Evolutionary conservation across 2,797 vertebrate species (phyloP).

Genomic region (Lagodon rhomboides): DNA sequence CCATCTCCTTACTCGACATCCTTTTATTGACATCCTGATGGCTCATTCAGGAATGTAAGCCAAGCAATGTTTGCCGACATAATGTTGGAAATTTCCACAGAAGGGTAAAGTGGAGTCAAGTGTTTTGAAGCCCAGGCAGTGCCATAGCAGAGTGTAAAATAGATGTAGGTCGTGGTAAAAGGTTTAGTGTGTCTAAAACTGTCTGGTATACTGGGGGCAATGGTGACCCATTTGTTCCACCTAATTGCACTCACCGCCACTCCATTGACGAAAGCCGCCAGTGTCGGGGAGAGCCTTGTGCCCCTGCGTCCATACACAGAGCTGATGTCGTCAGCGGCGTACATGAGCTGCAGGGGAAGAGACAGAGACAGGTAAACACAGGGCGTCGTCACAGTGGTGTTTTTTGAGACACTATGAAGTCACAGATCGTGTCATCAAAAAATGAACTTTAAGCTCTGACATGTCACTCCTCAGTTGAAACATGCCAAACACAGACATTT

Average conservation of each 20-base stretch:
- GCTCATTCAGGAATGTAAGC: conserved; percentile 3
- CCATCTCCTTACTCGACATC: conserved; percentile 10
- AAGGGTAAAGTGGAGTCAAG: not conserved
- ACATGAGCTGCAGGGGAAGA: conserved; percentile 83
- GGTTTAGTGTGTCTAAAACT: conserved; percentile 1
- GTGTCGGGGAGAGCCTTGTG: conserved; percentile 86
- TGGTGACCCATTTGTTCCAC: conserved; percentile 26
- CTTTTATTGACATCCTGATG: not conserved
- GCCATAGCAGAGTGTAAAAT: not conserved
- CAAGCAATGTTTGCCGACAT: conserved; percentile 9
- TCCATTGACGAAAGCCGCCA: conserved; percentile 91
- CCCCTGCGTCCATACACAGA: conserved; percentile 88
- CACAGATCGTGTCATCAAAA: conserved; percentile 13
- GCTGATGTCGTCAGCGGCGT: conserved; percentile 84
- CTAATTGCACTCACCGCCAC: conserved; percentile 87
- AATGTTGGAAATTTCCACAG: conserved; percentile 14
- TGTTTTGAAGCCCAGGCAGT: not conserved
- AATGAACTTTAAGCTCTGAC: conserved; percentile 12
- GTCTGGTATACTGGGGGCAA: conserved; percentile 1
- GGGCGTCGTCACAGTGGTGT: not conserved
- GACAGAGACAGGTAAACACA: conserved; percentile 35
- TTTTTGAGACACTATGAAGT: conserved; percentile 6
- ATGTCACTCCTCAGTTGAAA: conserved; percentile 12
- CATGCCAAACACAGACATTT: not conserved
- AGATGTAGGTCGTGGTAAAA: not conserved